Evolutionary conservation across 2,113 vertebrate genomes (phyloP).

Genomic region (Platysternon megacephalum): DNA sequence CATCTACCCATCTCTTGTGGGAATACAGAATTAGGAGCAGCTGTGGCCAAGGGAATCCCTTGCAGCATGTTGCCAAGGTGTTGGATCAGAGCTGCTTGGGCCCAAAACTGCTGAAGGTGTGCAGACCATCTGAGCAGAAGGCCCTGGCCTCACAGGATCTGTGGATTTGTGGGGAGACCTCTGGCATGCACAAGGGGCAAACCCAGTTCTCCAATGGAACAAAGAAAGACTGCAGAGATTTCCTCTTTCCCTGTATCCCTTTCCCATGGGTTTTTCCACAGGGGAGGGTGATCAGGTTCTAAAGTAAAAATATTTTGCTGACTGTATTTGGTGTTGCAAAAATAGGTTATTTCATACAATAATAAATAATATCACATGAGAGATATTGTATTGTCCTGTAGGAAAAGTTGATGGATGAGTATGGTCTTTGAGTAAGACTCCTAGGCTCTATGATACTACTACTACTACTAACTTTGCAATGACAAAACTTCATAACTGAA

Average conservation of each 20-base stretch:
- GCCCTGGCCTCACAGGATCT: neutral
- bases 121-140: neutral
- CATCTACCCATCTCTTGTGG: neutral
- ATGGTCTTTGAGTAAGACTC: no score
- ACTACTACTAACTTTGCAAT: no score
- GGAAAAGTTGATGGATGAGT: neutral
- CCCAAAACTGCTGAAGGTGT: neutral
- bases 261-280: accelerated
- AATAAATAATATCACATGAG: neutral
- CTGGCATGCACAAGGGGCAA: neutral
- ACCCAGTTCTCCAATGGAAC: neutral
- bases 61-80: neutral
- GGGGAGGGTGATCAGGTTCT: neutral
- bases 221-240: neutral
- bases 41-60: neutral
- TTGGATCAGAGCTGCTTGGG: neutral
- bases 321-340: neutral
- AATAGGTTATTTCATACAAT: neutral
- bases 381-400: neutral
- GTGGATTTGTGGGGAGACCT: neutral
- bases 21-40: neutral
- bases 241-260: neutral
- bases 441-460: no score
- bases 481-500: neutral
- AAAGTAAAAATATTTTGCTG: neutral